phyloP scores from a whole-genome alignment of 1,140 invertebrate species.

The Drosophila saltans region DNA sequence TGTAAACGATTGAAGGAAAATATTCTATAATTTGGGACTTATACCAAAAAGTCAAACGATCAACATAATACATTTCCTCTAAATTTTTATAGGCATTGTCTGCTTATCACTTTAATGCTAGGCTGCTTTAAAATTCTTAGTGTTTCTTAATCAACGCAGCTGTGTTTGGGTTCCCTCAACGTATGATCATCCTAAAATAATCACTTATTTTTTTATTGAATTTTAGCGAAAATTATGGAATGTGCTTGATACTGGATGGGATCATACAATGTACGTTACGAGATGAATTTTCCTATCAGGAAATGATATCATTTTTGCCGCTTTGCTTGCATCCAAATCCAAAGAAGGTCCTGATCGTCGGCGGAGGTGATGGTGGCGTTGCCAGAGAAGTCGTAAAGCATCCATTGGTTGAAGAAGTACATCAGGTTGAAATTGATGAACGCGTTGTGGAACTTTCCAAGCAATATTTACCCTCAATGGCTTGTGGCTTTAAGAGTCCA shows the following conservation, averaged over 20 bases:
- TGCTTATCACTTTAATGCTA: not conserved
- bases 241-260: conserved; percentile 95
- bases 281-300: conserved; percentile 99
- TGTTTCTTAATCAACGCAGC: conserved; percentile 17
- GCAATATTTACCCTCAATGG: conserved; percentile 95
- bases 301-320: conserved; percentile 98
- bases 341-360: conserved; percentile 96
- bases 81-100: not conserved
- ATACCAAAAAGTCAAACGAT: no score
- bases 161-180: not conserved
- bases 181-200: no score
- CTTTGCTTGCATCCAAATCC: conserved; percentile 96
- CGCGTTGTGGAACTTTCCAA: conserved; percentile 96
- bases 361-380: conserved; percentile 96
- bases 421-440: conserved; percentile 97
- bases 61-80: no score
- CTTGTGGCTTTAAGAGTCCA: conserved; percentile 91
- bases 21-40: no score
- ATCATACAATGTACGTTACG: conserved; percentile 98
- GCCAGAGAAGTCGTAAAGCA: conserved; percentile 97
- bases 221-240: conserved; percentile 92
- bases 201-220: conserved; percentile 11
- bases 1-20: no score
- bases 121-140: not conserved
- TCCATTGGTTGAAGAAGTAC: conserved; percentile 92